Percentiles rank a stretch among this genome's conserved stretches.
Conservation (phyloP, 1,140 invertebrate species). For the Triops cancriformis region DNA sequence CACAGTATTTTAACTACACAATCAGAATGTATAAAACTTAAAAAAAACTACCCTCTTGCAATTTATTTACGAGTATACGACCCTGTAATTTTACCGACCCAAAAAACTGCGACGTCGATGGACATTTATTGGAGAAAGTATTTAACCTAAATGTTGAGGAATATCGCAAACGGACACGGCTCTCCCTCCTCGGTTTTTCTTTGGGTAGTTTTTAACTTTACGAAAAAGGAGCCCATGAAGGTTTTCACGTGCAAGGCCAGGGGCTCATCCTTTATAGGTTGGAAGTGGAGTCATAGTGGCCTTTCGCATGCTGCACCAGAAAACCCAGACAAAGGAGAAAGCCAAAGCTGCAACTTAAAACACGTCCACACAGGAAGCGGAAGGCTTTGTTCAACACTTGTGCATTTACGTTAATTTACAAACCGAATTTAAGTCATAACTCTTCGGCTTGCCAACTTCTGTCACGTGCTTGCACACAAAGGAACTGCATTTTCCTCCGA, state of each 20-base stretch:
- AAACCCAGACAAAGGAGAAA: not conserved
- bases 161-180: not conserved
- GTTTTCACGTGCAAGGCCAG: constrained; percentile 12
- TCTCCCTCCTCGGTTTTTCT: not conserved
- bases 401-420: not conserved
- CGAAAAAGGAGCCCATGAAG: not conserved
- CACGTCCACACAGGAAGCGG: not conserved
- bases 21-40: too few relatives aligned
- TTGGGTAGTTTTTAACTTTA: not conserved
- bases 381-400: not conserved
- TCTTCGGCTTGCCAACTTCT: not conserved
- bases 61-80: not conserved
- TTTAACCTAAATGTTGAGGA: not conserved
- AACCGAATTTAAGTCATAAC: not conserved
- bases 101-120: too few relatives aligned
- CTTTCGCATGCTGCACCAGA: not conserved
- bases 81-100: too few relatives aligned
- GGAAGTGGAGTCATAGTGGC: not conserved
- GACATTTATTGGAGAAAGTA: too few relatives aligned
- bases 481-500: not conserved
- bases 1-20: too few relatives aligned
- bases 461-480: not conserved
- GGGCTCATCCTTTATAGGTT: not conserved
- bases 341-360: not conserved
- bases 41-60: too few relatives aligned